Evolutionary conservation across 2,797 vertebrate genomes (phyloP).

Genomic region (Uromys caudimaculatus): DNA sequence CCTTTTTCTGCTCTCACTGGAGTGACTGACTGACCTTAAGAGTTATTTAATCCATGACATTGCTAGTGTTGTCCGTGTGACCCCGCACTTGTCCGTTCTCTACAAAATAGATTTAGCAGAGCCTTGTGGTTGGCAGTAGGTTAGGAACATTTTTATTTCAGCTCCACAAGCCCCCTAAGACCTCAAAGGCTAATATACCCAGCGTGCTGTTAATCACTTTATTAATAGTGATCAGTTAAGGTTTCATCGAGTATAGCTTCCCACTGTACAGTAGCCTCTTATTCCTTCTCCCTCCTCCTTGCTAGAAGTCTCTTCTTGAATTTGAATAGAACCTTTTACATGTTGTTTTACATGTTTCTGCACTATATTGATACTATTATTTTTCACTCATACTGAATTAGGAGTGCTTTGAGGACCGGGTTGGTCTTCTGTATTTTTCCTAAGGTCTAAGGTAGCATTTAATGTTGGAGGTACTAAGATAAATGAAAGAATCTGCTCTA

Average conservation of each 20-base stretch:
- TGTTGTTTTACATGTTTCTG: neutral
- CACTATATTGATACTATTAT: neutral
- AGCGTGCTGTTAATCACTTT: neutral
- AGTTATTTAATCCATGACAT: neutral
- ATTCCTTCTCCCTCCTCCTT: neutral
- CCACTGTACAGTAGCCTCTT: neutral
- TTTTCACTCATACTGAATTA: constrained; percentile 17
- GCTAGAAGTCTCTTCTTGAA: neutral
- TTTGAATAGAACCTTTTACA: constrained; percentile 3
- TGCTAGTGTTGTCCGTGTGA: neutral
- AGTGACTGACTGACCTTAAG: neutral
- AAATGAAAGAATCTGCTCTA: constrained; percentile 20
- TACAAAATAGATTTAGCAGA: neutral
- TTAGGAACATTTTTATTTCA: neutral
- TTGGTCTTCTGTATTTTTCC: constrained; percentile 1
- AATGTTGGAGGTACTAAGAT: neutral
- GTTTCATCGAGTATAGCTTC: neutral
- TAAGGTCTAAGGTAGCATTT: neutral
- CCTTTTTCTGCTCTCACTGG: neutral
- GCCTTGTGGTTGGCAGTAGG: neutral
- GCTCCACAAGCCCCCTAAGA: neutral
- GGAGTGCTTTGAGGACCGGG: neutral
- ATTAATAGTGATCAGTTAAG: neutral
- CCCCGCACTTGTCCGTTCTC: neutral
- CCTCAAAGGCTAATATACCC: neutral